Evolutionary conservation across 2,888 invertebrate species (phyloP).

Genomic region (Lysandra coridon): DNA sequence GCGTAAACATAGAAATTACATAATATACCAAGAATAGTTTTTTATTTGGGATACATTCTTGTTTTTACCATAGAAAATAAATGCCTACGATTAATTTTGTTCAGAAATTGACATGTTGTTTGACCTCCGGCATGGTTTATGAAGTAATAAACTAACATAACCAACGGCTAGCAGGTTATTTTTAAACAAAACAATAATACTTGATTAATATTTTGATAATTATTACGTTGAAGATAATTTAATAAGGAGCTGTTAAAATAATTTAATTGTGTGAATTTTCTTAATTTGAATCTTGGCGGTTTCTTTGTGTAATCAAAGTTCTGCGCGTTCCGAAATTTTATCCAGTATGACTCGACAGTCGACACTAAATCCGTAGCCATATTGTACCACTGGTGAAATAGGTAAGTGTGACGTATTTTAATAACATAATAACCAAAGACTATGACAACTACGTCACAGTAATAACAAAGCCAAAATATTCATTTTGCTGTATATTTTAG

Average conservation of each 20-base stretch:
- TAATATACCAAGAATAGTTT: background rate
- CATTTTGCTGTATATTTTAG: too few species aligned
- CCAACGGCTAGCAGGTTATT: background rate
- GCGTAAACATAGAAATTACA: background rate
- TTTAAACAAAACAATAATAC: conserved; percentile 2
- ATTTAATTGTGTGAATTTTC: background rate
- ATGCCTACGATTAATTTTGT: conserved; percentile 14
- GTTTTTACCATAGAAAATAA: conserved; percentile 3
- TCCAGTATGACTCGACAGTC: background rate
- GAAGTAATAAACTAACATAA: conserved; percentile 7
- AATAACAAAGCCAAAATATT: too few species aligned
- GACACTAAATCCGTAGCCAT: background rate
- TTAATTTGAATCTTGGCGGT: background rate
- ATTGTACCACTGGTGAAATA: background rate
- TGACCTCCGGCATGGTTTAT: background rate
- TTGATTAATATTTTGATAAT: background rate
- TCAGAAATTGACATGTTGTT: conserved; percentile 5
- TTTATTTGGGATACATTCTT: background rate
- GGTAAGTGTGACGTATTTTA: too few species aligned
- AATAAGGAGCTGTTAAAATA: conserved; percentile 9
- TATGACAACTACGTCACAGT: too few species aligned
- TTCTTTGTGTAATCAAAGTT: background rate
- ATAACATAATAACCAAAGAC: too few species aligned
- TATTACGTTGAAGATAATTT: conserved; percentile 2
- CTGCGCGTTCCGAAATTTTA: background rate